Evolutionary conservation across 2,113 vertebrate genomes (phyloP).

Genomic region (Lathamus discolor): DNA sequence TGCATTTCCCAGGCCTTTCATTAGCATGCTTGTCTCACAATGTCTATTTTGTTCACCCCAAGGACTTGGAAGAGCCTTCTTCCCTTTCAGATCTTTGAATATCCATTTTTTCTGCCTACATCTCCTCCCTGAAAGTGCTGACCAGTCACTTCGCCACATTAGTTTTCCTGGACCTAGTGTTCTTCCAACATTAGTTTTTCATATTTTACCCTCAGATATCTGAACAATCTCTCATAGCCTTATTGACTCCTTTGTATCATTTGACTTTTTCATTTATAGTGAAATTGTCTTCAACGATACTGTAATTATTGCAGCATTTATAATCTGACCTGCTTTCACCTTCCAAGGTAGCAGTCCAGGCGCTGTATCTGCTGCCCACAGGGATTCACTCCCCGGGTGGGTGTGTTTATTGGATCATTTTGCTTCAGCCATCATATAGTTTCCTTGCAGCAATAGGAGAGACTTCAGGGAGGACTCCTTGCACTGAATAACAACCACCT

Average conservation of each 20-base stretch:
- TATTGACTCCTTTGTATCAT: not conserved
- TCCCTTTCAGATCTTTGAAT: not conserved
- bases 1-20: not conserved
- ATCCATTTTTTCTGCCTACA: not conserved
- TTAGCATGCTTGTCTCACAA: not conserved
- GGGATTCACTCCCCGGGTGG: not conserved
- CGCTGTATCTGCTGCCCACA: accelerated
- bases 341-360: not conserved
- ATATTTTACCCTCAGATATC: not conserved
- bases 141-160: not conserved
- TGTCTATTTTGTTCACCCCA: not conserved
- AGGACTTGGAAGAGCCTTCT: not conserved
- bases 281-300: not conserved
- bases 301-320: not conserved
- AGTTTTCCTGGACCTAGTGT: not conserved
- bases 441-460: not conserved
- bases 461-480: not conserved
- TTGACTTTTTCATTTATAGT: not conserved
- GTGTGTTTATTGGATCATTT: not conserved
- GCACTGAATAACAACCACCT: not conserved
- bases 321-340: not conserved
- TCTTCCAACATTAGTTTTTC: accelerated
- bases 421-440: not conserved
- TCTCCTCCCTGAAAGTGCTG: not conserved
- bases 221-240: not conserved